Evolutionary conservation across 2,888 invertebrate genomes (phyloP).

Genomic region (Trypoxylon attenuatum): DNA sequence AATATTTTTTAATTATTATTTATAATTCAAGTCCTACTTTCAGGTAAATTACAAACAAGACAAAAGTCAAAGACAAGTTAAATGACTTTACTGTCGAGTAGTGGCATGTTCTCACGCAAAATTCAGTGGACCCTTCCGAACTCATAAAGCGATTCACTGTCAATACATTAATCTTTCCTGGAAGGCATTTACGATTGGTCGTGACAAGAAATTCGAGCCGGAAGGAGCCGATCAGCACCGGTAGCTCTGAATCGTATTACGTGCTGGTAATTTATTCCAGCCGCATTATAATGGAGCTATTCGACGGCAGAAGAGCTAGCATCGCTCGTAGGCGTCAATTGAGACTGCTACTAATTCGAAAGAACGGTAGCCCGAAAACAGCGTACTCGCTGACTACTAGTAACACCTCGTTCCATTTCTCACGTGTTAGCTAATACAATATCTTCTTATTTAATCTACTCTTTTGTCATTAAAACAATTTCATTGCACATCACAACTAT

Average conservation of each 20-base stretch:
- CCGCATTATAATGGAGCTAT: conserved; percentile 51
- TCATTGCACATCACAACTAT: too few relatives aligned
- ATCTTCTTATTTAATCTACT: too few relatives aligned
- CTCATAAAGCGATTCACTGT: neutral
- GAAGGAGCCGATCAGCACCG: conserved; percentile 56
- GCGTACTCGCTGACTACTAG: too few relatives aligned
- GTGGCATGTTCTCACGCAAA: conserved; percentile 3
- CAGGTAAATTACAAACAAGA: too few relatives aligned
- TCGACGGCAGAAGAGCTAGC: conserved; percentile 38
- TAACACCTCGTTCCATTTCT: too few relatives aligned
- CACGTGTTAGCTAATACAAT: too few relatives aligned
- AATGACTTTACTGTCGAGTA: too few relatives aligned
- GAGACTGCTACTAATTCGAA: conserved; percentile 39
- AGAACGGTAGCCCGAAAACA: conserved; percentile 26
- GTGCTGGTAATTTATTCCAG: conserved; percentile 54
- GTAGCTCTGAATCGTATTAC: conserved; percentile 47
- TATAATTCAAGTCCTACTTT: too few relatives aligned
- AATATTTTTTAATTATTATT: too few relatives aligned
- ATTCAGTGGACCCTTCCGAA: conserved; percentile 1
- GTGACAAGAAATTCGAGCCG: conserved; percentile 47
- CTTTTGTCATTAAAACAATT: too few relatives aligned
- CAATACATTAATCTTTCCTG: conserved; percentile 4
- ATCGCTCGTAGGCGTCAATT: conserved; percentile 46
- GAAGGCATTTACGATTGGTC: neutral
- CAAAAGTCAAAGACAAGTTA: too few relatives aligned